phyloP scores from a whole-genome alignment of 2,113 vertebrate species.

The Microtus oregoni region DNA sequence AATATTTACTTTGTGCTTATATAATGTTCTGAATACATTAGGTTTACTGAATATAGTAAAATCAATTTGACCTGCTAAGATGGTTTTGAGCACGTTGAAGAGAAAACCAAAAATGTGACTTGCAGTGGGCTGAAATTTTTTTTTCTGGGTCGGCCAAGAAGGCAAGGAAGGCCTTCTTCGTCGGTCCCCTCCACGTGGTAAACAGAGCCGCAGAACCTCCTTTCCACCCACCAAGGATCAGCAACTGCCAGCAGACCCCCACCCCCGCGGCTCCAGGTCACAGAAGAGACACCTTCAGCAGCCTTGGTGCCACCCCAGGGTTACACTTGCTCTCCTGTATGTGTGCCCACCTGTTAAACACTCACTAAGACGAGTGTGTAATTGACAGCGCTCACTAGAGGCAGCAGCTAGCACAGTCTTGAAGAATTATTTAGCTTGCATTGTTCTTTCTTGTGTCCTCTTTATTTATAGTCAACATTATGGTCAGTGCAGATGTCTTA shows the following conservation, averaged over 20 bases:
- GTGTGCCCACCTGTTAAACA: not conserved
- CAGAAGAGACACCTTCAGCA: not conserved
- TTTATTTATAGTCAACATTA: not conserved
- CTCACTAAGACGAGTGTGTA: not conserved
- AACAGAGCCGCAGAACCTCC: not conserved
- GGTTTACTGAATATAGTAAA: not conserved
- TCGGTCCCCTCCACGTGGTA: too few relatives aligned
- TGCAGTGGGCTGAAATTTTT: not conserved
- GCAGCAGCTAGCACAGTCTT: not conserved
- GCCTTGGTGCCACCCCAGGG: not conserved
- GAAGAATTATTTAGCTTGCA: not conserved
- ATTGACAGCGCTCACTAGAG: not conserved
- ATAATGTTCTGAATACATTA: not conserved
- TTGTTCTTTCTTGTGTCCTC: not conserved
- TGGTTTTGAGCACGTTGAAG: not conserved
- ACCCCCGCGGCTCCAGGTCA: too few relatives aligned
- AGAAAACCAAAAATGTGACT: not conserved
- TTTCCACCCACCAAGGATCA: not conserved
- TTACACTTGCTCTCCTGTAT: not conserved
- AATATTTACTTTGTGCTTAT: not conserved
- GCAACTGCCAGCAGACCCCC: rapidly evolving
- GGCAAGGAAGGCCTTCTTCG: not conserved
- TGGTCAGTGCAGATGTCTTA: not conserved
- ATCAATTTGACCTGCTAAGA: not conserved
- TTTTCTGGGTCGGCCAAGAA: not conserved